Evolutionary conservation across 1,140 invertebrate species (phyloP), one percentile per base, ranked within the genome.

Genomic region (Drosophila elegans): DNA sequence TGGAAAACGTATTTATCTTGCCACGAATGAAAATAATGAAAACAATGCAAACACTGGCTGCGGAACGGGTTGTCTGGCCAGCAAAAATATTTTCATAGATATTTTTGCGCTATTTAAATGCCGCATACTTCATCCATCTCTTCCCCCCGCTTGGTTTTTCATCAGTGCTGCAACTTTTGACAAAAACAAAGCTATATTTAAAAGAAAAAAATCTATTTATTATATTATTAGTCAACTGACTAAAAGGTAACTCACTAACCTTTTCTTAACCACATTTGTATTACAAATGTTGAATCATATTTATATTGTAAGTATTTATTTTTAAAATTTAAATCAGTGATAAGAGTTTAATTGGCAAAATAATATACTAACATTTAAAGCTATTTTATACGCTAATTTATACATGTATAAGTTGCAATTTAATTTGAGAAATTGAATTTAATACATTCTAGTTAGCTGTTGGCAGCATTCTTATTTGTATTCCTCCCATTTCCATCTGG

Each of bases 21-120:
- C 54, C 54, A 60, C 49, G 39, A 77, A 45, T 21, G 27, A 53
- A 76, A 66, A 74, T 57, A 74, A 66, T 48, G 39, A 77, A 78
- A 61, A 62, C 55, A 62, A 71, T 77, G 66, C 66, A 49, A 57
- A 45, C 51, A 36, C 21, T 48, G 25, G 54, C 54, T 12, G 13
- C 25, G 11, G 25, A 56, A 55, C 57, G 13, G 36, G 34, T 39
- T 71, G 64, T 72, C 68, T 72, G 52, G 52, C 68, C 66, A 71
- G 12, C 68, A 71, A 72, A 57, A 72, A 72, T 72, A 72, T 72
- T 72, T 72, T 72, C 68, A 72, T 72, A 61, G 68, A 57, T 74
- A 79, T 67, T 79, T 66, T 55, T 59, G 48, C 62, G 78, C 55
- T 77, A 77, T 81, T 77, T 75, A 61, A 78, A 72, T 83, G 48